Evolutionary conservation across 2,113 vertebrate genomes (phyloP).

Genomic region (Nerophis lumbriciformis): DNA sequence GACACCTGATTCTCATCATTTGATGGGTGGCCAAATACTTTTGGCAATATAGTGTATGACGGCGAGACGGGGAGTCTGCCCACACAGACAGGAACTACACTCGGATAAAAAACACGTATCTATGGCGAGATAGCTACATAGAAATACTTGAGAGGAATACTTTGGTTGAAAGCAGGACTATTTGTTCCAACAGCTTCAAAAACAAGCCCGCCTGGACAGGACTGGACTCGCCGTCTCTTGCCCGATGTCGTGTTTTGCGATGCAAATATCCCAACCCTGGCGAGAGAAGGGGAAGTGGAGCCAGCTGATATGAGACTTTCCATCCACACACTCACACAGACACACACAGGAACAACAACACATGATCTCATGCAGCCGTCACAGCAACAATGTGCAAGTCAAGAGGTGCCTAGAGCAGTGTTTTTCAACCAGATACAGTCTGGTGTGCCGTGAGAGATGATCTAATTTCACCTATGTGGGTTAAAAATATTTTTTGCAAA

Average conservation of each 20-base stretch:
- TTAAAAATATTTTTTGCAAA: too few species aligned
- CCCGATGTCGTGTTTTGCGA: slow-evolving; percentile 7
- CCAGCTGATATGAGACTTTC: slow-evolving; percentile 34
- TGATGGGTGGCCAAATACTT: too few species aligned
- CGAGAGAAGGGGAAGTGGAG: slow-evolving; percentile 24
- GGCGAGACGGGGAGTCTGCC: too few species aligned
- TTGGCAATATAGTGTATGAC: too few species aligned
- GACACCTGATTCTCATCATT: too few species aligned
- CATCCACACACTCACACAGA: slow-evolving; percentile 12
- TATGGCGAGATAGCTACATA: too few species aligned
- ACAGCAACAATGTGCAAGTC: slow-evolving; percentile 9
- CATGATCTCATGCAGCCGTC: slow-evolving; percentile 46
- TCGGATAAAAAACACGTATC: too few species aligned
- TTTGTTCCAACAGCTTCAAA: slow-evolving; percentile 3
- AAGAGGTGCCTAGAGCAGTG: slow-evolving; percentile 2
- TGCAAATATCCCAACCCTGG: slow-evolving; percentile 24
- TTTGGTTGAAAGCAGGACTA: neutral
- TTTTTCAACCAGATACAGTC: too few species aligned
- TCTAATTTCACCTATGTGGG: too few species aligned
- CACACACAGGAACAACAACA: slow-evolving; percentile 46
- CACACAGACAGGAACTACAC: too few species aligned
- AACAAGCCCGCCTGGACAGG: slow-evolving; percentile 11
- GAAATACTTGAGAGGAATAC: too few species aligned
- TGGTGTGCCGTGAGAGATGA: too few species aligned
- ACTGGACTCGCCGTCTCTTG: neutral